Evolutionary conservation across 2,113 vertebrate genomes (phyloP), one percentile per base, ranked within the genome.

Genomic region (Lethenteron camtschaticum): DNA sequence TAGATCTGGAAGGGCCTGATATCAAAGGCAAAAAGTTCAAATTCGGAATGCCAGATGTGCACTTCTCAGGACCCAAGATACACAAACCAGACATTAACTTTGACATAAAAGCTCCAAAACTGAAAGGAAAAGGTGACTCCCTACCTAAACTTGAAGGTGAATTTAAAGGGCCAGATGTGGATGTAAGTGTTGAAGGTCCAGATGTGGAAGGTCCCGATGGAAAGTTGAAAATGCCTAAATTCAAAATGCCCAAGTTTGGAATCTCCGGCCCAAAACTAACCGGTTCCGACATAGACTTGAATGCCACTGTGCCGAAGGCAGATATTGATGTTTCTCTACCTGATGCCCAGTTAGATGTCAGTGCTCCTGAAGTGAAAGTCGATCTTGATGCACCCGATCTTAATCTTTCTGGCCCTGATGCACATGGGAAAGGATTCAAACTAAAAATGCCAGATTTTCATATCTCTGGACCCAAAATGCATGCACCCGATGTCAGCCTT

Each of bases 171-270:
- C 77, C 78, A 8, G 71, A 73, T 0, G 14, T 71, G 1, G 71
- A 77, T 57, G 56, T 5, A 1, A 74, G 73, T 56, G 70, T 77
- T 71, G 72, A 68, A 69, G 59, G 71, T 16, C 69, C 72, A 57
- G 73, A 72, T 10, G 7, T 69, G 18, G 72, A 71, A 68, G 71
- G 68, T 3, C 70, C 73, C 13, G 77, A 79, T 18, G 55, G 68
- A 63, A 81, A 78, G 69, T 73, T 57, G 60, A 82, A 81, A 70
- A 68, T 77, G 3, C 77, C 80, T 57, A 83, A 80, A 73, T 77
- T 82, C 70, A 78, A 78, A 8, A 71, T 83, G 70, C 76, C 80
- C 11, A 81, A 79, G 70, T 75, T 76, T 4, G 80, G 77, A 58
- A 76, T 81, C 70, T 72, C 77, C 0, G 81, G 77, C 69, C 71